Percentiles rank a stretch among this genome's conserved stretches.
Conservation (phyloP, 1,140 invertebrate species). For the Brachionus rotundiformis region DNA sequence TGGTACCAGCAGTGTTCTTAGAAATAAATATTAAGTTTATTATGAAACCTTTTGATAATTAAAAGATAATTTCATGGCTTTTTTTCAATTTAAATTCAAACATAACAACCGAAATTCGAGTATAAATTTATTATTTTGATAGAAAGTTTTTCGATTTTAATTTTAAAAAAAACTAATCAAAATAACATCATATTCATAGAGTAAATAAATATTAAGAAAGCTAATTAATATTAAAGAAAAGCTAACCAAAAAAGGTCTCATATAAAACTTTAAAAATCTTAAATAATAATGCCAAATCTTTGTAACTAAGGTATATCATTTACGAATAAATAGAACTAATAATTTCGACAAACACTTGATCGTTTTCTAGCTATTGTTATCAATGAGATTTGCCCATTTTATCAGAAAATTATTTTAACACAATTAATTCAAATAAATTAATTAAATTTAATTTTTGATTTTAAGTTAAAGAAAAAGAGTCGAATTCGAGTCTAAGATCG, state of each 20-base stretch:
- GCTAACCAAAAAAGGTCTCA: neutral
- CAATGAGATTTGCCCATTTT: neutral
- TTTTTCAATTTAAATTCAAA: no score
- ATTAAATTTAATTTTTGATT: neutral
- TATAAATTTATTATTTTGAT: no score
- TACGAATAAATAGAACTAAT: neutral
- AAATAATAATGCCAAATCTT: neutral
- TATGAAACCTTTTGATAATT: no score
- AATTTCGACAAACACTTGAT: neutral
- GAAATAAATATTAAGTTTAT: no score
- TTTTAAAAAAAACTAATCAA: neutral
- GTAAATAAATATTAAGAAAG: neutral
- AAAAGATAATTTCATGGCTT: no score
- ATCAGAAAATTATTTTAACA: neutral
- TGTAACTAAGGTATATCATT: neutral
- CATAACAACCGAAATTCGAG: no score
- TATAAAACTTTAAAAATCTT: neutral
- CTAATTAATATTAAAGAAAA: neutral
- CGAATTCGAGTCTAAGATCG: neutral
- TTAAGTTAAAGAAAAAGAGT: conserved; percentile 45
- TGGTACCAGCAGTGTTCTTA: no score
- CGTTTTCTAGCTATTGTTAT: neutral
- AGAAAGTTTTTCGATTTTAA: no score
- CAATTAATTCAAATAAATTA: neutral
- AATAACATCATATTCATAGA: neutral